phyloP scores from a whole-genome alignment of 2,888 invertebrate genomes.

The Vesta saturnalis region DNA sequence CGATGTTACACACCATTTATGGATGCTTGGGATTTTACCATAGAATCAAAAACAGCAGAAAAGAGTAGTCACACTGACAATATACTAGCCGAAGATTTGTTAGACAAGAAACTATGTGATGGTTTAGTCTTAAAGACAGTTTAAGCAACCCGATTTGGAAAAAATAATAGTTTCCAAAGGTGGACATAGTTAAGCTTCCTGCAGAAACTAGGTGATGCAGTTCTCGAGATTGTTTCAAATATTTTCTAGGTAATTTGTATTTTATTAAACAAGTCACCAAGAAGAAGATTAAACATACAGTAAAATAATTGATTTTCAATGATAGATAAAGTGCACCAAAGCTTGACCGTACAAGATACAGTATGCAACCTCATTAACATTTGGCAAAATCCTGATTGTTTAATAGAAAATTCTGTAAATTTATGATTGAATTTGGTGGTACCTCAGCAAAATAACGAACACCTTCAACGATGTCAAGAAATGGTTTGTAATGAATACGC shows the following conservation, averaged over 20 bases:
- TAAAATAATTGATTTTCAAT: neutral
- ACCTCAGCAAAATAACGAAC: no score
- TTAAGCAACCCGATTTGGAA: neutral
- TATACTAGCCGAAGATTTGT: neutral
- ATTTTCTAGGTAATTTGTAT: neutral
- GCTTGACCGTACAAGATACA: neutral
- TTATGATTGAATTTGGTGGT: neutral
- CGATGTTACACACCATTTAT: slow-evolving; percentile 6
- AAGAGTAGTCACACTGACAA: no score
- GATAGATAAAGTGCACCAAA: neutral
- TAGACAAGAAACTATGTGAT: no score
- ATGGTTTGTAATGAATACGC: no score
- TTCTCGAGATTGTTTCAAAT: neutral
- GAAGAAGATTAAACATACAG: neutral
- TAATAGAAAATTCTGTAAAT: neutral
- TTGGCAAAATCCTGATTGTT: neutral
- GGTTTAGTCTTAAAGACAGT: neutral
- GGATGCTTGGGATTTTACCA: no score
- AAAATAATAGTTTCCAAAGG: neutral
- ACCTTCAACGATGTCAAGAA: no score
- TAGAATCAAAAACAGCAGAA: no score
- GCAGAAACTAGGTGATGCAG: neutral
- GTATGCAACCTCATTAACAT: neutral
- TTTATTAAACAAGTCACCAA: neutral
- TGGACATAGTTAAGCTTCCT: neutral